Evolutionary conservation across 2,113 vertebrate species (phyloP), one percentile per base, ranked within the genome.

Genomic region (Solenodon paradoxus): DNA sequence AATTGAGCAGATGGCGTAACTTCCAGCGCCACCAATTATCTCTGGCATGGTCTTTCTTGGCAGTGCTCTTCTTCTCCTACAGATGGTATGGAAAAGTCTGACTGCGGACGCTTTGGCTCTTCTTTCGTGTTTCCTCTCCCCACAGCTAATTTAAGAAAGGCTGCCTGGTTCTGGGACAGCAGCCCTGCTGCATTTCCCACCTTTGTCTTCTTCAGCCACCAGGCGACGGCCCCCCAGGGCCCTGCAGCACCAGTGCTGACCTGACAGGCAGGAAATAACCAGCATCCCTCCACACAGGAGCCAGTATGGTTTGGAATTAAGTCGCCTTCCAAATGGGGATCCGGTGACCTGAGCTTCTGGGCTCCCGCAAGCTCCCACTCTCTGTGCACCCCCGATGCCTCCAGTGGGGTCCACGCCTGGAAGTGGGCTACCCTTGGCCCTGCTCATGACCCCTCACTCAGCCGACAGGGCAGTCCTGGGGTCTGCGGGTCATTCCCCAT

Each of bases 21-120:
- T 75, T 92, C 79, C 69, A 86, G 69, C 71, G 42, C 96, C 80
- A 82, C 86, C 96, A 79, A 93, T 97, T 74, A 96, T 74, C 93
- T 90, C 49, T 0, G 82, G 78, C 93, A 28, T 69, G 93, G 91
- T 0, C 79, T 86, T 40, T 55, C 95, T 94, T 96, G 93, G 96
- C 96, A 96, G 79, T 74, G n/a, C 47, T 49, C 79, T 88, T 84
- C 64, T 84, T 92, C 93, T 95, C 64, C 13, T 90, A 51, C 97
- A 97, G 97, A 97, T 97, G 96, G 96, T 64, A 78, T 68, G 79
- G 95, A 86, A 91, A 89, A 96, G 79, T 75, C 93, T 96, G 89
- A 89, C 92, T 96, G 94, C 71, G 96, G 95, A 71, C 97, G 95
- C 80, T 89, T 95, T 97, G 96, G 95, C 94, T 96, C 79, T 92